These are phyloP conservation scores for Chaetodon auriga DNA, from an alignment of 2,113 vertebrate species.

Conservation along the genomic window DNA sequence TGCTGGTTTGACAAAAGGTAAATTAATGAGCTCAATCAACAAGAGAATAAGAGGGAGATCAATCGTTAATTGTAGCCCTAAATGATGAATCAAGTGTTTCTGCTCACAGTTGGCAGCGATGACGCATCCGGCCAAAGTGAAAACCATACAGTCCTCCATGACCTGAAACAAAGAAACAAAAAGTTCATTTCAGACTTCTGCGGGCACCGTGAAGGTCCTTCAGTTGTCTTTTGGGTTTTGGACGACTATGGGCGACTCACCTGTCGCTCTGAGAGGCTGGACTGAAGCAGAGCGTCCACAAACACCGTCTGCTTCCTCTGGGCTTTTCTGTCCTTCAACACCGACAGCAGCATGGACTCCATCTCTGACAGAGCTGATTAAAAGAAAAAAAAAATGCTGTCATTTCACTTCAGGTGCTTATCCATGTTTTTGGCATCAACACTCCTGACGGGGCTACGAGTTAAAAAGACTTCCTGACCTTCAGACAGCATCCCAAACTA, in stretches of 20 bases:
- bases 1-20: too few species aligned
- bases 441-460: not conserved
- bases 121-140: slow-evolving; percentile 92
- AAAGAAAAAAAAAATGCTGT: not conserved
- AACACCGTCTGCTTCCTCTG: slow-evolving; percentile 85
- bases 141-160: slow-evolving; percentile 97
- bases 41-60: not conserved
- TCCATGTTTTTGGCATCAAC: not conserved
- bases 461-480: not conserved
- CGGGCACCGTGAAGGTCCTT: not conserved
- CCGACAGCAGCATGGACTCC: slow-evolving; percentile 90
- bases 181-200: not conserved
- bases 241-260: slow-evolving; percentile 72
- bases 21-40: not conserved
- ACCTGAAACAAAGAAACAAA: slow-evolving; percentile 80
- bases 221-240: not conserved
- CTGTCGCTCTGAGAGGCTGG: slow-evolving; percentile 92
- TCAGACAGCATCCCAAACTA: not conserved
- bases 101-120: slow-evolving; percentile 96
- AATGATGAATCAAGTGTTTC: not conserved
- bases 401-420: not conserved
- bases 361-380: slow-evolving; percentile 89
- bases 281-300: slow-evolving; percentile 90
- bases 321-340: slow-evolving; percentile 89
- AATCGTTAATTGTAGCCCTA: not conserved